Percentiles rank a stretch among this genome's conserved stretches.
These are phyloP conservation scores for Trachelus iudaicus DNA, from an alignment of 2,888 invertebrate genomes.

Conservation along the genomic window DNA sequence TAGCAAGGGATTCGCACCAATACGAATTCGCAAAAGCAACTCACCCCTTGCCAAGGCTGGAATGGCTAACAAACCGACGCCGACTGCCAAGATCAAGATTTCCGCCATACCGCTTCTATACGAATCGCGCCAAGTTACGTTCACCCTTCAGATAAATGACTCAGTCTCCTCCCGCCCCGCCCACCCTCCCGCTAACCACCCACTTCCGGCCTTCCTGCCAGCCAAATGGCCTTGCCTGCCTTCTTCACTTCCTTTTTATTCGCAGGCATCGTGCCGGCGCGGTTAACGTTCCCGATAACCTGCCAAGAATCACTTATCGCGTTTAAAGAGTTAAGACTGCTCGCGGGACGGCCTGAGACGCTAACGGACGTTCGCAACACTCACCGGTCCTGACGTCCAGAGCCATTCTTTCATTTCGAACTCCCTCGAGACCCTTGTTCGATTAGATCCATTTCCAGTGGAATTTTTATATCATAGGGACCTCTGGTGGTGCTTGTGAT, in stretches of 20 bases:
- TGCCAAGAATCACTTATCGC: slow-evolving; percentile 51
- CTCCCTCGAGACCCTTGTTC: too few relatives aligned
- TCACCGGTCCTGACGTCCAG: background rate
- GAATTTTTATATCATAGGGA: background rate
- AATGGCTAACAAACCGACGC: slow-evolving; percentile 35
- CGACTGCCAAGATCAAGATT: slow-evolving; percentile 50
- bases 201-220: slow-evolving; percentile 11
- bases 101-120: slow-evolving; percentile 13
- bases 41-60: background rate
- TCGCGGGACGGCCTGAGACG: background rate
- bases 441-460: background rate
- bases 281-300: slow-evolving; percentile 35
- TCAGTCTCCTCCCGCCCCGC: background rate
- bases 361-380: background rate
- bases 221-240: slow-evolving; percentile 1
- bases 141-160: background rate
- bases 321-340: background rate
- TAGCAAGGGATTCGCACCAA: background rate
- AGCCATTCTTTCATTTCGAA: background rate
- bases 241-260: slow-evolving; percentile 9
- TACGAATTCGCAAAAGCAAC: background rate
- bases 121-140: background rate
- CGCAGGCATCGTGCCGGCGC: slow-evolving; percentile 9
- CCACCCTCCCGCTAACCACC: background rate
- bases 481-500: too few relatives aligned